These are phyloP conservation scores for Limnephilus auricula DNA, from an alignment of 2,888 invertebrate species.

Conservation along the genomic window DNA sequence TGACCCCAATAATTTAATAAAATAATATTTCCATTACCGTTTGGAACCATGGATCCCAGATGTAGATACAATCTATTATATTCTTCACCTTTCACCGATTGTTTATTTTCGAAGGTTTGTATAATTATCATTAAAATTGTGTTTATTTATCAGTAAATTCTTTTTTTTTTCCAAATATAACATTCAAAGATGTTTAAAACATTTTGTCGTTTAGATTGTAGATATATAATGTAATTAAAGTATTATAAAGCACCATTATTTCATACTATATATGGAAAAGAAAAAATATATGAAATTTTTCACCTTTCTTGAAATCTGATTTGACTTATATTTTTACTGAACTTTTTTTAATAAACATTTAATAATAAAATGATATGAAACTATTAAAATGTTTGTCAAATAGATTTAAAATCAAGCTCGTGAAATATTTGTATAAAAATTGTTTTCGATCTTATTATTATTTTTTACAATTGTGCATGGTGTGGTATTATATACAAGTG, in stretches of 20 bases:
- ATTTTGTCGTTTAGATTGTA: background rate
- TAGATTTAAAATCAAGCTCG: background rate
- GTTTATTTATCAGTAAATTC: background rate
- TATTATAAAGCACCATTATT: background rate
- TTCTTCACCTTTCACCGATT: background rate
- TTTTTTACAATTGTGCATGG: constrained; percentile 41
- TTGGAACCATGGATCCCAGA: background rate
- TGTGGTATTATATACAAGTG: constrained; percentile 47
- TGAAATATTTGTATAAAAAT: background rate
- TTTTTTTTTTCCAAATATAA: background rate
- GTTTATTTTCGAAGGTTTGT: background rate
- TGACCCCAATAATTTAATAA: background rate
- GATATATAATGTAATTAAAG: background rate
- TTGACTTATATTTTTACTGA: background rate
- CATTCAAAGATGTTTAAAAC: background rate
- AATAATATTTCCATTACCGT: background rate
- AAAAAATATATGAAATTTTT: background rate
- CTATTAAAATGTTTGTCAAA: background rate
- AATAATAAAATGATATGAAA: background rate
- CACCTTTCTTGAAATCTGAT: background rate
- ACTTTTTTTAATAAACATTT: background rate
- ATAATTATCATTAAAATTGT: background rate
- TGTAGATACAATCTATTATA: background rate
- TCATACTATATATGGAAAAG: background rate
- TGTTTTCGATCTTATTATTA: constrained; percentile 7